These are phyloP conservation scores for Heteromurus nitidus DNA, from an alignment of 2,888 invertebrate genomes.

Conservation along the genomic window DNA sequence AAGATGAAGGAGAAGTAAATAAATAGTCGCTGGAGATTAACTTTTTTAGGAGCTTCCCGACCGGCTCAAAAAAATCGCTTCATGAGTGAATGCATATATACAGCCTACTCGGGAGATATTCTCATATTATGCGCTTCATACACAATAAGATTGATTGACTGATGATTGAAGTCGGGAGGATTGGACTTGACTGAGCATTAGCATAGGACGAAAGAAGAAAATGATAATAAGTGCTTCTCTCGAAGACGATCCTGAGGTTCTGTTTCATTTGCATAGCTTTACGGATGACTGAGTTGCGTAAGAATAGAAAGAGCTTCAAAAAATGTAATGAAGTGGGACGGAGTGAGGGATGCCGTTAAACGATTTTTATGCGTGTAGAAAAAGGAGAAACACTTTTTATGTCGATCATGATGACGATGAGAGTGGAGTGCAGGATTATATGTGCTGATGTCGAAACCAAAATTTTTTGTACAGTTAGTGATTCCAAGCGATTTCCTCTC, in stretches of 20 bases:
- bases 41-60: slow-evolving; percentile 19
- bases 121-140: slow-evolving; percentile 27
- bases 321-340: slow-evolving; percentile 53
- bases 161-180: slow-evolving; percentile 48
- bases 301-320: slow-evolving; percentile 49
- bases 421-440: slow-evolving; percentile 3
- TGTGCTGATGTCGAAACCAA: slow-evolving; percentile 14
- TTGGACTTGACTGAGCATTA: slow-evolving; percentile 43
- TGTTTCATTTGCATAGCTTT: slow-evolving; percentile 42
- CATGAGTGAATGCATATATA: neutral
- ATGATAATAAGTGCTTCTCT: neutral
- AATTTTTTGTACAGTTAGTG: slow-evolving; percentile 16
- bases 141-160: slow-evolving; percentile 46
- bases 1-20: neutral
- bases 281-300: slow-evolving; percentile 51
- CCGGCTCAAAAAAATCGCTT: slow-evolving; percentile 5
- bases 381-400: slow-evolving; percentile 24
- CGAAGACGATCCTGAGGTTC: slow-evolving; percentile 1
- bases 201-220: slow-evolving; percentile 20
- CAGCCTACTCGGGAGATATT: too few relatives aligned
- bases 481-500: slow-evolving; percentile 32
- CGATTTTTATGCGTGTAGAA: slow-evolving; percentile 23
- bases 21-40: slow-evolving; percentile 50
- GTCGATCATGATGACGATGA: slow-evolving; percentile 9
- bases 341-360: slow-evolving; percentile 35